Evolutionary conservation across 2,888 invertebrate genomes (phyloP), one percentile per base, ranked within the genome.

Genomic region (Erebia palarica): DNA sequence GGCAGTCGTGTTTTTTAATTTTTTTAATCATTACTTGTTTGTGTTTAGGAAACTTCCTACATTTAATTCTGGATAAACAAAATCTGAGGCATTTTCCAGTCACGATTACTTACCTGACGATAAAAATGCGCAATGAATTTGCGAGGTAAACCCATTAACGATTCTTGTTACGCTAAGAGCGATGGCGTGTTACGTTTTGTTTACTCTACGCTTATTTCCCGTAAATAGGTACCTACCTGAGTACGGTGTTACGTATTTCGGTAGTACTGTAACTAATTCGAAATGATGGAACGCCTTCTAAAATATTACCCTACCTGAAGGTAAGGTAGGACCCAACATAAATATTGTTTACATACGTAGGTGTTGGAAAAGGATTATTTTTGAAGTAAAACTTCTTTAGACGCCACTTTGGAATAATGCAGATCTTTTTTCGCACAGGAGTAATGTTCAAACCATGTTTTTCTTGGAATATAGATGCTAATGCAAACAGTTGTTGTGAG

Each of bases 91-190:
- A 59, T 14, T 59, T n/a, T 10, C n/a, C 21, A 42, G n/a, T n/a
- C 7, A 59, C 7, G 18, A 11, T 18, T 47, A 63, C 14, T 49
- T 49, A 49, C 47, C 8, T 49, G 14, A 49, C 36, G 42, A 16
- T 65, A 65, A 55, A 65, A 66, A 57, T 57, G 53, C 65, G 44
- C 44, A 57, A 14, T 49, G 59, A 59, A 67, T 67, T 67, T 67
- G 59, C 58, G 21, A 58, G 49, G 67, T 59, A 67, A 59, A 47
- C 59, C 67, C 67, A 67, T 67, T 67, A 67, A 27, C 58, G 67
- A 59, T 59, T 67, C 67, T 59, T 67, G 67, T 67, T 49, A 59
- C 59, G 49, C 47, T 67, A 67, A 67, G 67, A 67, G 67, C 67
- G 21, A 67, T 67, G 14, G 67, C 67, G 59, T 67, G 67, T 67